Percentiles rank a stretch among this genome's conserved stretches.
Conservation (phyloP, 2,797 vertebrate species). For the Anomalospiza imberbis region DNA sequence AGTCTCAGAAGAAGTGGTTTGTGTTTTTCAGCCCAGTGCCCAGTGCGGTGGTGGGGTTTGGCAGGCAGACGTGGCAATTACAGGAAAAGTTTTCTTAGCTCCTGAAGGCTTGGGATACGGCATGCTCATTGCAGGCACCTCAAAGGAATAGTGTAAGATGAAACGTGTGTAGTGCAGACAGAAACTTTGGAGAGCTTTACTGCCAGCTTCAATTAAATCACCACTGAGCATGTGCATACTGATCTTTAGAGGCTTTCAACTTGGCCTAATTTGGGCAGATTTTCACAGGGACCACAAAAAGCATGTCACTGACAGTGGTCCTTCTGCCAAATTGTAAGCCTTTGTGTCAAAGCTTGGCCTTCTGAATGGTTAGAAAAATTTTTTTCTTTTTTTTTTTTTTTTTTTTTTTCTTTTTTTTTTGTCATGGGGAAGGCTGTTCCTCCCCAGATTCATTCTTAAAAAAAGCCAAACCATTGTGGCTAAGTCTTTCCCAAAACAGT, state of each 20-base stretch:
- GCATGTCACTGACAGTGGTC: neutral
- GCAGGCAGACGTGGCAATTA: neutral
- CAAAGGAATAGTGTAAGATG: neutral
- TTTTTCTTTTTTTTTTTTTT: neutral
- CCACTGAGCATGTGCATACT: neutral
- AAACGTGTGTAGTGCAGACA: neutral
- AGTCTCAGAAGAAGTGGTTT: neutral
- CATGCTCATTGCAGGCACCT: neutral
- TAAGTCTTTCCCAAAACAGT: neutral
- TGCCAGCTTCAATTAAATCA: slow-evolving; percentile 5
- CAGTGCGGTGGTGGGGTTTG: neutral
- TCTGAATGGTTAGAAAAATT: neutral
- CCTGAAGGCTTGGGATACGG: neutral
- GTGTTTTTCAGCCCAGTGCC: neutral
- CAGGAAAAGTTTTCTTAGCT: neutral
- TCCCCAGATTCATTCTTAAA: neutral
- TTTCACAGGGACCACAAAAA: slow-evolving; percentile 35
- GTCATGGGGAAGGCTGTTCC: neutral
- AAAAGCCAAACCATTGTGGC: slow-evolving; percentile 21
- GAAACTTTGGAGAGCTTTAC: neutral
- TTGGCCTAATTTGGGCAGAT: slow-evolving; percentile 60
- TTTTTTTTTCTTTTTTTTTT: neutral
- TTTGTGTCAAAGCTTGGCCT: slow-evolving; percentile 14
- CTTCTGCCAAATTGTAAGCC: slow-evolving; percentile 24
- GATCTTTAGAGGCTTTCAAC: neutral